Evolutionary conservation across 2,113 vertebrate genomes (phyloP).

Genomic region (Formicarius rufipectus): DNA sequence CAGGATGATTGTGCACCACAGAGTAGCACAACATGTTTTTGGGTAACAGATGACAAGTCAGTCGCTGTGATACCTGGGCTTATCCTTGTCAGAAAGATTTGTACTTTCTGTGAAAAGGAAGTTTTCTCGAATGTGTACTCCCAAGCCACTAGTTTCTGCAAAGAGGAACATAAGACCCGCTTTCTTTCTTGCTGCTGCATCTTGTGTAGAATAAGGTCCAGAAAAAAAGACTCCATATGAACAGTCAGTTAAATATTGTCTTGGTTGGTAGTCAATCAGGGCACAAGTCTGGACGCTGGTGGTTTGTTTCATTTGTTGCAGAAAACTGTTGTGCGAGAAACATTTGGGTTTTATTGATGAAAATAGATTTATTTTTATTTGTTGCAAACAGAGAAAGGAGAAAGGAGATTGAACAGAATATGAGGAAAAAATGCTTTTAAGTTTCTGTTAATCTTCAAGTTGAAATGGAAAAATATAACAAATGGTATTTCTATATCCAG

Average conservation of each 20-base stretch:
- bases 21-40: not conserved
- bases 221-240: not conserved
- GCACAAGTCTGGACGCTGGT: not conserved
- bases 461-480: not conserved
- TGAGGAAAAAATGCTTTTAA: not conserved
- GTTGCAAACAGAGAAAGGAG: not conserved
- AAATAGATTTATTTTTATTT: not conserved
- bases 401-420: not conserved
- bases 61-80: not conserved
- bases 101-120: not conserved
- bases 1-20: not conserved
- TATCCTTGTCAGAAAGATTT: not conserved
- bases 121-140: not conserved
- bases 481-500: not conserved
- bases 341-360: not conserved
- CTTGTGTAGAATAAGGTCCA: not conserved
- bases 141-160: not conserved
- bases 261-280: not conserved
- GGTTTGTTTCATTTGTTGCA: not conserved
- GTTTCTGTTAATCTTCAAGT: not conserved
- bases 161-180: not conserved
- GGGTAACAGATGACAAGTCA: fast-evolving
- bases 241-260: not conserved
- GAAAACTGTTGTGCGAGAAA: not conserved
- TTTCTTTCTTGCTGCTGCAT: not conserved